phyloP scores from a whole-genome alignment of 2,113 vertebrate species.

The Pampusana beccarii region DNA sequence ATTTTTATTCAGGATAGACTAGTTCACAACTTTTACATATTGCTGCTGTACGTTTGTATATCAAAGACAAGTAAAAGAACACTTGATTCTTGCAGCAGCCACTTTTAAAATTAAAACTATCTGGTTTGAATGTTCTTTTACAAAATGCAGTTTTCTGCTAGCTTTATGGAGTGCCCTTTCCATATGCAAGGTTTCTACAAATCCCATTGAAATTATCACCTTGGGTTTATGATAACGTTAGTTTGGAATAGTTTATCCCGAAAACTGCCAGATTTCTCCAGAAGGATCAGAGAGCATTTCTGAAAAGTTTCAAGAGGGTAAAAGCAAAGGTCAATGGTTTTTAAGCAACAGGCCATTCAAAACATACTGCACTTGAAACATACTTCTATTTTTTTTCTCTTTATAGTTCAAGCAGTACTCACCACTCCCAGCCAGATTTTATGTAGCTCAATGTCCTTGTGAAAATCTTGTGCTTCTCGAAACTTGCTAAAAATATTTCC shows the following conservation, averaged over 20 bases:
- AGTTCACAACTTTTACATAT: slow-evolving; percentile 16
- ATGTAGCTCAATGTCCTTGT: neutral
- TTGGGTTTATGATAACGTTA: neutral
- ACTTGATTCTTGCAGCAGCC: neutral
- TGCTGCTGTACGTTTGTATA: neutral
- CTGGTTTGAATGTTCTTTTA: neutral
- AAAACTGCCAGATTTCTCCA: neutral
- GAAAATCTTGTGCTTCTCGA: neutral
- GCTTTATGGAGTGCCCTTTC: neutral
- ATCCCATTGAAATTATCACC: neutral
- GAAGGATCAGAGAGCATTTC: neutral
- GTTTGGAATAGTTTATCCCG: neutral
- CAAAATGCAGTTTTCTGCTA: neutral
- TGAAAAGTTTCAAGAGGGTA: neutral
- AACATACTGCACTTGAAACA: neutral
- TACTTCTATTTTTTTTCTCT: neutral
- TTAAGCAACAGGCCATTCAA: neutral
- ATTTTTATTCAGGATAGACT: slow-evolving; percentile 38
- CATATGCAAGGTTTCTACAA: neutral
- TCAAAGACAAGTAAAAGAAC: neutral
- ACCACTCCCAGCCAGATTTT: neutral
- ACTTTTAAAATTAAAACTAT: neutral
- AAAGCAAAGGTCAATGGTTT: neutral
- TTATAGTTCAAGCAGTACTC: neutral
- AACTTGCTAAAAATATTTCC: neutral